Base-by-base conservation (phyloP, 2,888 invertebrate species). In the Tetheella fluctuosa region DNA sequence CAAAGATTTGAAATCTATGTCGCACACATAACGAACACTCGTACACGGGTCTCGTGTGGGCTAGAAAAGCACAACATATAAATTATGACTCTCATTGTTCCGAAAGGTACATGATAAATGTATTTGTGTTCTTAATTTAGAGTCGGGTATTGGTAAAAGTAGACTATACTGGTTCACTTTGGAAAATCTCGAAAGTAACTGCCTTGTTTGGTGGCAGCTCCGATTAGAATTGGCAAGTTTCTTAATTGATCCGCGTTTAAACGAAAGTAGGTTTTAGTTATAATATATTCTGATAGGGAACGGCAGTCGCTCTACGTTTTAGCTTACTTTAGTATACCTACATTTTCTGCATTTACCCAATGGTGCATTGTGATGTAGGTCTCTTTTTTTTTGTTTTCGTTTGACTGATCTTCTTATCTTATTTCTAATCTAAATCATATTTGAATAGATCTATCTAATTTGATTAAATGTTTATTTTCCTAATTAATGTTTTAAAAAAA, bases 101-200 rank as follows among this genome's bases (percentile, higher is more conserved):
- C 79, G 81, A 85, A 84, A 81, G 84, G 78, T 76, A 76, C 76
- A 87, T 88, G 86, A 87, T 86, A 85, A 85, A 88, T 88, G 84
- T 79, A 79, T 82, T 77, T 75, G 71, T 77, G 76, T 74, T 82
- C 80, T 83, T 81, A 83, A 84, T 82, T 84, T 79, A 78, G 77
- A 72, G 66, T 67, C 66, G 57, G 67, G 63, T 73, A 76, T 79
- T 68, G 74, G 79, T 80, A 82, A 83, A 83, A 85, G 79, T 79
- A 71, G 76, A 74, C 66, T 71, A 63, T 74, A 75, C 74, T 68
- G 68, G 70, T 74, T 73, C 64, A 63, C 58, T 68, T 72, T 70
- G 67, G 73, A 71, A 77, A 79, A 79, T 75, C 73, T 79, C 62
- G 78, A 79, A 76, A 76, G 80, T 74, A 74, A 61, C 64, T 59